phyloP scores from a whole-genome alignment of 2,113 vertebrate genomes.

The Falcunculus frontatus region DNA sequence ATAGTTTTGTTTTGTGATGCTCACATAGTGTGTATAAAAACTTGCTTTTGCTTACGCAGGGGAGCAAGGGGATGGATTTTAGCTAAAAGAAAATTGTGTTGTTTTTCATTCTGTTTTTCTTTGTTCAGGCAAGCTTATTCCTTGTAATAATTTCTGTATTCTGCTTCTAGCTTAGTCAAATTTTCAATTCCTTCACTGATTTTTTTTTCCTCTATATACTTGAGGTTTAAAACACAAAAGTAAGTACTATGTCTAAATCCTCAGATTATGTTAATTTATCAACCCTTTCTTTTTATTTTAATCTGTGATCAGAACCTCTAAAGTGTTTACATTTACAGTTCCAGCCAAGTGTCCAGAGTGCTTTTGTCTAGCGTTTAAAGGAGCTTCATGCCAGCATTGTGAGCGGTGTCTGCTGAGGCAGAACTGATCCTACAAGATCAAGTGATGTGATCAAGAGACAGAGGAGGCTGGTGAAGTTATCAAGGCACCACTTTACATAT shows the following conservation, averaged over 20 bases:
- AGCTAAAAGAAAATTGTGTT: background rate
- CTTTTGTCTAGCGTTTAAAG: background rate
- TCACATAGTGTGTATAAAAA: background rate
- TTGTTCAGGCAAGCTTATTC: background rate
- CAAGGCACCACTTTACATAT: background rate
- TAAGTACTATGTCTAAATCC: background rate
- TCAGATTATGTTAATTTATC: background rate
- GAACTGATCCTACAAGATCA: background rate
- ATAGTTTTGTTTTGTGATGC: background rate
- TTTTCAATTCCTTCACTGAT: background rate
- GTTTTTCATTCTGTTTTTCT: background rate
- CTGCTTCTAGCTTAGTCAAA: background rate
- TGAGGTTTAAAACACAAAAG: background rate
- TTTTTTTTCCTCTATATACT: background rate
- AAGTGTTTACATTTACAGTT: background rate
- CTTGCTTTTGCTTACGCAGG: background rate
- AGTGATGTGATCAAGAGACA: background rate
- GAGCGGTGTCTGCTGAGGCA: fast-evolving
- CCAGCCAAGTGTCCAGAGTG: background rate
- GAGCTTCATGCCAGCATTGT: background rate
- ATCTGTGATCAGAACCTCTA: background rate
- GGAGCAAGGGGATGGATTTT: background rate
- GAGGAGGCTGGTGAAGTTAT: background rate
- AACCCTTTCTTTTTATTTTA: background rate
- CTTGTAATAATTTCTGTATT: background rate